phyloP scores from a whole-genome alignment of 2,797 vertebrate genomes.

The Sebastiscus albofasciatus region DNA sequence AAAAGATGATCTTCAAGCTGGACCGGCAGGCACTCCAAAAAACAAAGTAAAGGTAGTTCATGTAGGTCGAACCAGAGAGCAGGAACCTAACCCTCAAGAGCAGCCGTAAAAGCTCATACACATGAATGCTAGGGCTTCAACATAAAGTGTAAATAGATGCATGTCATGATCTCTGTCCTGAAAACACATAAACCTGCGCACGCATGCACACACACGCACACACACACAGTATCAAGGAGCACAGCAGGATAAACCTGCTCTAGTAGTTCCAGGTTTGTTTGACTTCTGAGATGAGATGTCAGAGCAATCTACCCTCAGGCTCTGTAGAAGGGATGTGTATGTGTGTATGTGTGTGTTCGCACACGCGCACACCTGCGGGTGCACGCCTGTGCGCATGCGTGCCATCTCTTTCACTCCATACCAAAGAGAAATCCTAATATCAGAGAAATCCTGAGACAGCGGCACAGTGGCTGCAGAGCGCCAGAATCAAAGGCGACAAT shows the following conservation, averaged over 20 bases:
- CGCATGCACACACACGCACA: neutral
- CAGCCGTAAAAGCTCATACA: neutral
- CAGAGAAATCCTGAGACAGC: conserved; percentile 56
- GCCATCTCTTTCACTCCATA: conserved; percentile 32
- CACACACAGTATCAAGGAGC: conserved; percentile 3
- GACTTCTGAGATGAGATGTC: conserved; percentile 74
- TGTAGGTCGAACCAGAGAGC: neutral
- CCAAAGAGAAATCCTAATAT: conserved; percentile 51
- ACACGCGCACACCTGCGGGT: neutral
- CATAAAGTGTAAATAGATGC: conserved; percentile 33
- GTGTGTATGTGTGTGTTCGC: conserved; percentile 20
- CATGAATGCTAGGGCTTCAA: conserved; percentile 9
- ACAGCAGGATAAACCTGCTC: conserved; percentile 78
- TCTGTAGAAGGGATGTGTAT: conserved; percentile 38
- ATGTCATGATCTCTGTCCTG: conserved; percentile 28
- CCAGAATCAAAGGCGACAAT: conserved; percentile 56
- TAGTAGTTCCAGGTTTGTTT: conserved; percentile 75
- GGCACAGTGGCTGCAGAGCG: conserved; percentile 36
- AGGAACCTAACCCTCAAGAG: conserved; percentile 1
- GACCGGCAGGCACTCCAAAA: neutral
- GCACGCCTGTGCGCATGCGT: conserved; percentile 2
- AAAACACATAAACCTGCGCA: conserved; percentile 1
- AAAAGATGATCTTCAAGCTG: neutral
- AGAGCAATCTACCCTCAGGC: conserved; percentile 62
- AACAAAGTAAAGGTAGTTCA: neutral